Conservation (phyloP, 2,113 vertebrate species). For the Prunella fulvescens region DNA sequence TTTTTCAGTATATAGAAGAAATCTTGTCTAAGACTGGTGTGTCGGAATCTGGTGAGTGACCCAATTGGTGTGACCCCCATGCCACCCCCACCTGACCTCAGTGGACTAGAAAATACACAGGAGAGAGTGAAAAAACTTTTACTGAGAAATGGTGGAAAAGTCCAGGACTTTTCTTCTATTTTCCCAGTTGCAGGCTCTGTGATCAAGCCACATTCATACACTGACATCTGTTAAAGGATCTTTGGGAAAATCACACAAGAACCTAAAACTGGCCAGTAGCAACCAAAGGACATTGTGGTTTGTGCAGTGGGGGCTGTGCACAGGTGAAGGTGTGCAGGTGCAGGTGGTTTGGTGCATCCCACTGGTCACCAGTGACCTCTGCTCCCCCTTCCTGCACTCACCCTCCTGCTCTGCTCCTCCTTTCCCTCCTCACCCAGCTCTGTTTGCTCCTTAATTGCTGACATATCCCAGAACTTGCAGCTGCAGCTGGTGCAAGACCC, state of each 20-base stretch:
- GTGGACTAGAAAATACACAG: neutral
- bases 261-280: neutral
- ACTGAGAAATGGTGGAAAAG: neutral
- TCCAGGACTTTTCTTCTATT: neutral
- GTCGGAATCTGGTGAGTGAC: neutral
- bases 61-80: fast-evolving
- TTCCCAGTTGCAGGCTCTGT: neutral
- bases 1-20: neutral
- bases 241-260: neutral
- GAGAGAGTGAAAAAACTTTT: neutral
- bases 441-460: neutral
- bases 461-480: neutral
- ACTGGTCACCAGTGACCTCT: neutral
- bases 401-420: fast-evolving
- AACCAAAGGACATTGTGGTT: neutral
- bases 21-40: neutral
- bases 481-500: neutral
- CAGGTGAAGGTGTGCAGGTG: neutral
- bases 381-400: fast-evolving
- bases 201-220: neutral
- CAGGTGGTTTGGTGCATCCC: neutral
- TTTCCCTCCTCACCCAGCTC: neutral
- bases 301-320: neutral
- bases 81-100: neutral
- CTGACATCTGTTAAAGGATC: neutral